Conservation (phyloP, 1,140 invertebrate genomes). For the Dinoponera quadriceps region DNA sequence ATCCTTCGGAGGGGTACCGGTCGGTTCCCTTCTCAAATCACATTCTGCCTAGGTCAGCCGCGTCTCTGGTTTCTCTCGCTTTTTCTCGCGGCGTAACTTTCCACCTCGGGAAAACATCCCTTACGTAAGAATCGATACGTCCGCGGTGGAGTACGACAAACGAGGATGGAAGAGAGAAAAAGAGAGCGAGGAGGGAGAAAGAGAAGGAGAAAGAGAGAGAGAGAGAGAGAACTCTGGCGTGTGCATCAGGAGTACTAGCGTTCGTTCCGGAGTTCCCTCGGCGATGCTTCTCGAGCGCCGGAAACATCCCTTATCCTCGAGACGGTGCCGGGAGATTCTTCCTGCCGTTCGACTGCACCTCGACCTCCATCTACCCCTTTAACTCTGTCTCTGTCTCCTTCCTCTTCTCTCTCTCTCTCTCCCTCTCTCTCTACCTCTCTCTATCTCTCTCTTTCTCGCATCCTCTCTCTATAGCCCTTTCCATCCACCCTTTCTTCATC, state of each 20-base stretch:
- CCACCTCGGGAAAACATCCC: constrained; percentile 73
- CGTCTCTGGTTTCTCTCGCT: constrained; percentile 35
- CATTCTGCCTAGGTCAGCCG: constrained; percentile 74
- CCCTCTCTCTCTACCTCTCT: neutral
- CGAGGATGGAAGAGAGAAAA: constrained; percentile 59
- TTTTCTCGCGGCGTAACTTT: constrained; percentile 61
- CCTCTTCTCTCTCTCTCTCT: neutral
- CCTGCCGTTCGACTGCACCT: constrained; percentile 69
- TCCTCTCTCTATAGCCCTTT: constrained; percentile 7
- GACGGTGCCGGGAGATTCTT: constrained; percentile 68
- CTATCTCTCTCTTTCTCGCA: neutral
- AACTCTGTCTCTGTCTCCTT: constrained; percentile 8
- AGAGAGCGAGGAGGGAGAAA: constrained; percentile 34
- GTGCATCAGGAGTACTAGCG: constrained; percentile 47
- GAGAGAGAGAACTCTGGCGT: constrained; percentile 32
- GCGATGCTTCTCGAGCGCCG: constrained; percentile 70
- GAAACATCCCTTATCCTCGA: constrained; percentile 76
- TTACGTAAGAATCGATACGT: constrained; percentile 77
- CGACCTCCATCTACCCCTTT: constrained; percentile 58
- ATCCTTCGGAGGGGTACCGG: constrained; percentile 10
- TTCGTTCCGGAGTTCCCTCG: constrained; percentile 66
- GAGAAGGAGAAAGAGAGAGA: constrained; percentile 33
- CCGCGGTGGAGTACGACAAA: constrained; percentile 53
- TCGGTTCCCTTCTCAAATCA: constrained; percentile 24
- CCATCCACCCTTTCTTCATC: constrained; percentile 48